Conservation (phyloP, 1,140 invertebrate genomes). For the Aleiodes sp. region DNA sequence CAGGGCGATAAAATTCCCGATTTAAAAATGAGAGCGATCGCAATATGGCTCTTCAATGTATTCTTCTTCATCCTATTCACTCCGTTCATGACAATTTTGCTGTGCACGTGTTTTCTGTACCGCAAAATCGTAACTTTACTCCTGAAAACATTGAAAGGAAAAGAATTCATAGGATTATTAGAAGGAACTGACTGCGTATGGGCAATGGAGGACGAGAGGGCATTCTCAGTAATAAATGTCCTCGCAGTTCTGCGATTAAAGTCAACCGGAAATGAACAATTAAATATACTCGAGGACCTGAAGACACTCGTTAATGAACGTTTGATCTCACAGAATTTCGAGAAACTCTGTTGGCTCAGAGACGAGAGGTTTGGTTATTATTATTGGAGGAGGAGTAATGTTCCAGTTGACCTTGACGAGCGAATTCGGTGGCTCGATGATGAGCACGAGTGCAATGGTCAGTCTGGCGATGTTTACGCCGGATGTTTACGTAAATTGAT, state of each 20-base stretch:
- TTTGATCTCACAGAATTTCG: constrained; percentile 37
- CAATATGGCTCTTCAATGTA: constrained; percentile 21
- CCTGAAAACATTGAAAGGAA: constrained; percentile 35
- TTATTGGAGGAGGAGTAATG: constrained; percentile 61
- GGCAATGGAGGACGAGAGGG: constrained; percentile 63
- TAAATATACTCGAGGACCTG: constrained; percentile 41
- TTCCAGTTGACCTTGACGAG: constrained; percentile 57
- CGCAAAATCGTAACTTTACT: constrained; percentile 30
- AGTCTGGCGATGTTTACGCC: constrained; percentile 41
- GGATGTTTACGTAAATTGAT: constrained; percentile 55
- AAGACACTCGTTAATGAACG: constrained; percentile 40
- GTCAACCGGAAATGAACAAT: neutral
- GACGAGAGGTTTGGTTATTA: constrained; percentile 65
- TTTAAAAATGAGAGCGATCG: constrained; percentile 24
- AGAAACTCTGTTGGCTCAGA: constrained; percentile 62
- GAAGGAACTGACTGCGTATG: constrained; percentile 67
- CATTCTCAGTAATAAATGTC: constrained; percentile 62
- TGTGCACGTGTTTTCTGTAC: constrained; percentile 30
- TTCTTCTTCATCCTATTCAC: constrained; percentile 18
- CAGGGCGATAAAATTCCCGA: constrained; percentile 26
- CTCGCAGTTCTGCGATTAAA: constrained; percentile 61
- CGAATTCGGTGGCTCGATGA: constrained; percentile 54
- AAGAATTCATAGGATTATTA: constrained; percentile 60
- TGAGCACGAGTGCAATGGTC: constrained; percentile 45
- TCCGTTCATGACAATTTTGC: constrained; percentile 23